Evolutionary conservation across 1,140 invertebrate genomes (phyloP), one percentile per base, ranked within the genome.

Genomic region (Anadara kagoshimensis): DNA sequence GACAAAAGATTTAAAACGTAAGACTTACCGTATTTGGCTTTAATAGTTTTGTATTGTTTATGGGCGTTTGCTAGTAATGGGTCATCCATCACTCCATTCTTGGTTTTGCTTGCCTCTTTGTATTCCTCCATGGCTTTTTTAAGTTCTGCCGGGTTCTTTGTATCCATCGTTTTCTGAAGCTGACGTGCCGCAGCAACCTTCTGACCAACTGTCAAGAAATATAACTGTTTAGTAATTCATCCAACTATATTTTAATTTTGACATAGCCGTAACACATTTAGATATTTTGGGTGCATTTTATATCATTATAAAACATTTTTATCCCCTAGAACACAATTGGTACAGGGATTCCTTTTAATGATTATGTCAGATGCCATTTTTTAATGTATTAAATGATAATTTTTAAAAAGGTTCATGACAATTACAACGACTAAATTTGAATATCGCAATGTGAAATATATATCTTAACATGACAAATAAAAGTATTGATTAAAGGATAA

Each of bases 11-110:
- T 12, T 7, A 51, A 65, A 26, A 16, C 36, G 7, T 14, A 43
- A 26, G 18, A 45, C 44, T 41, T 65, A 75, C 73, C 73, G 56
- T 65, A 57, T 59, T 69, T 69, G 11, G 67, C 66, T 41, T 75
- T 67, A 7, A 69, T 44, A 18, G 58, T 65, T 56, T 53, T 56
- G 14, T 69, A 44, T 5, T 63, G 53, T 58, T 69, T 63, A 14
- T 41, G 43, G 2, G 53, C 62, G 8, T 69, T 45, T 49, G 24
- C 45, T 4, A 75, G 24, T 11, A 75, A 45, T 29, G 62, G 54
- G 49, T 75, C 67, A 16, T 45, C 47, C n/a, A 29, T 20, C 0
- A 49, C 22, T 24, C 61, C 66, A 24, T 69, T 69, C 11, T 51
- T 64, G n/a, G 54, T 44, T 47, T 63, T 41, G 7, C 29, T 36